These are phyloP conservation scores for Melipona beecheii DNA, from an alignment of 2,888 invertebrate species.

Conservation along the genomic window DNA sequence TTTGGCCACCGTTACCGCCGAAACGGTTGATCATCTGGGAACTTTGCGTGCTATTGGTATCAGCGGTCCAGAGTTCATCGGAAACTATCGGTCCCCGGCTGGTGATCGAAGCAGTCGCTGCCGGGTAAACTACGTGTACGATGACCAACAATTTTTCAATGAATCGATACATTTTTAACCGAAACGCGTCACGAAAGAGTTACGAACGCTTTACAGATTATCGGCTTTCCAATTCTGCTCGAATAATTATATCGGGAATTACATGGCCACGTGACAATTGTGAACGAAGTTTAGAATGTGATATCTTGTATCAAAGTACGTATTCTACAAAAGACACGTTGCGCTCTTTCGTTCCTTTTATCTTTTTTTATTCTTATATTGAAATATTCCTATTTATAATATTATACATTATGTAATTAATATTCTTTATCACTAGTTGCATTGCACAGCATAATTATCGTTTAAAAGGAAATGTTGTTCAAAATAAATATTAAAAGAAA, in stretches of 20 bases:
- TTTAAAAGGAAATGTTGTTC: no score
- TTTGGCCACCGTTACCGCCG: conserved; percentile 2
- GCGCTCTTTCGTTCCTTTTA: background rate
- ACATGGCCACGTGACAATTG: background rate
- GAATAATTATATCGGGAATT: background rate
- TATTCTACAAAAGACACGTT: background rate
- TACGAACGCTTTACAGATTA: no score
- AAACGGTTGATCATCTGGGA: conserved; percentile 22
- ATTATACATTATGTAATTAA: no score
- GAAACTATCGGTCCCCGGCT: conserved; percentile 15
- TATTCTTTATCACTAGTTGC: no score
- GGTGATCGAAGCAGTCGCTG: conserved; percentile 7
- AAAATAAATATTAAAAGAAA: no score
- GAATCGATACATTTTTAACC: background rate
- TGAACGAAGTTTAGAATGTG: background rate
- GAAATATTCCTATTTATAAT: background rate
- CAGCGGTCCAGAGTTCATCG: conserved; percentile 18
- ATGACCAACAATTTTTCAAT: background rate
- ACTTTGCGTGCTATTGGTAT: conserved; percentile 21
- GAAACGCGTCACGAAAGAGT: background rate
- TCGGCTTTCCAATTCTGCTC: background rate
- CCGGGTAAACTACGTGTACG: background rate
- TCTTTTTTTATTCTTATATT: no score
- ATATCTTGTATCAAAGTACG: background rate
- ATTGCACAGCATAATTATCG: no score